A percentile compares a stretch with the other conserved stretches of the same genome.
These are phyloP conservation scores for Julus scandinavius DNA, from an alignment of 2,888 invertebrate genomes.

Conservation along the genomic window DNA sequence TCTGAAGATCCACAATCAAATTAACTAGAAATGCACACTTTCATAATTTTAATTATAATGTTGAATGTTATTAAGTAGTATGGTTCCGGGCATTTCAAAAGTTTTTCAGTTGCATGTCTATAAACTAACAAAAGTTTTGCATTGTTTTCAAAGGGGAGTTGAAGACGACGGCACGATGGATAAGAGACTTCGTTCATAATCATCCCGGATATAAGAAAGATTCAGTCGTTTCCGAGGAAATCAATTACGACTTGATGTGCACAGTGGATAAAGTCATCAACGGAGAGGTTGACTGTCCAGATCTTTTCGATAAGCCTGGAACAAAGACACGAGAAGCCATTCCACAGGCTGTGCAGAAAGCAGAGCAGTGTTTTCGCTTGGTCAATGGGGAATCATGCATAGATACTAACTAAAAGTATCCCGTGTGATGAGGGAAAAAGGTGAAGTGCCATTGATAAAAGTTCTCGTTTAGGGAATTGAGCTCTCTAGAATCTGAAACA, in stretches of 20 bases:
- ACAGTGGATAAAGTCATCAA: constrained; percentile 79
- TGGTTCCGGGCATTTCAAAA: too few relatives aligned
- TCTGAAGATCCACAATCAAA: too few relatives aligned
- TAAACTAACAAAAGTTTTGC: too few relatives aligned
- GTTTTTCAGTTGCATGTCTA: too few relatives aligned
- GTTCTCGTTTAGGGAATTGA: too few relatives aligned
- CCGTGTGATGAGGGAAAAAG: not conserved
- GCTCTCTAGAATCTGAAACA: too few relatives aligned
- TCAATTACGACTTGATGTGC: constrained; percentile 90
- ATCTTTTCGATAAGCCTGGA: constrained; percentile 71
- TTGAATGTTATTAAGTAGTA: too few relatives aligned
- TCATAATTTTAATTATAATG: too few relatives aligned
- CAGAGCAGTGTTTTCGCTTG: constrained; percentile 47
- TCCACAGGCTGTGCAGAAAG: constrained; percentile 58
- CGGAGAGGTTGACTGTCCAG: constrained; percentile 77
- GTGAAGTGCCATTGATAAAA: too few relatives aligned
- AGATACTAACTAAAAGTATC: not conserved
- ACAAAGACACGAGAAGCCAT: constrained; percentile 59
- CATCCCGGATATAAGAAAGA: constrained; percentile 94
- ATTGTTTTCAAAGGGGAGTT: constrained; percentile 83
- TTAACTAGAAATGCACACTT: too few relatives aligned
- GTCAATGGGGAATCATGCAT: not conserved
- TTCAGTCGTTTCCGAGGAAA: constrained; percentile 85
- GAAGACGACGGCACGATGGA: constrained; percentile 94
- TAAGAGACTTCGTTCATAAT: constrained; percentile 85